Evolutionary conservation across 2,888 invertebrate species (phyloP).

Genomic region (Ormyrus thymus): DNA sequence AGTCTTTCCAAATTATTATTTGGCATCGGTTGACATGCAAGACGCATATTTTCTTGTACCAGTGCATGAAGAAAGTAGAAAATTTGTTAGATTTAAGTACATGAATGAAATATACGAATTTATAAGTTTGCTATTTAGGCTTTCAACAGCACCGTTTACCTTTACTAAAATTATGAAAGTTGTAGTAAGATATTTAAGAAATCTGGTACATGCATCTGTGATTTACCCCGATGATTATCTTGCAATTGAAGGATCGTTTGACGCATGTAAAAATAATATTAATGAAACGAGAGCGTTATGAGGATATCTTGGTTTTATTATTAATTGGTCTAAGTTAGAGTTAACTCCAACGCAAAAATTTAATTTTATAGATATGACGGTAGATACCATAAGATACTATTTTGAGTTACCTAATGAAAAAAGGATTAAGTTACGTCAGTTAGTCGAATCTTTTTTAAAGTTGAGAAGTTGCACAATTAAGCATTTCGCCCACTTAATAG

Average conservation of each 20-base stretch:
- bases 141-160: constrained; percentile 58
- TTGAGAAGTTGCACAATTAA: constrained; percentile 54
- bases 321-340: neutral
- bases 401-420: neutral
- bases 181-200: constrained; percentile 47
- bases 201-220: constrained; percentile 48
- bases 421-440: neutral
- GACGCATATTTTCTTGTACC: constrained; percentile 52
- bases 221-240: constrained; percentile 57
- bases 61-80: constrained; percentile 53
- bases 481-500: constrained; percentile 56
- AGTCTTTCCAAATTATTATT: constrained; percentile 18
- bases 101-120: constrained; percentile 56
- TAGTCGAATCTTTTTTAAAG: neutral
- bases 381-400: neutral
- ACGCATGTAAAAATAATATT: neutral
- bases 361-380: neutral
- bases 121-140: constrained; percentile 58
- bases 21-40: constrained; percentile 30
- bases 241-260: neutral
- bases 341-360: neutral
- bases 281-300: neutral
- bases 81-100: constrained; percentile 59
- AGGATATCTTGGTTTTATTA: neutral
- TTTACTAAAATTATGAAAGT: constrained; percentile 61